These are phyloP conservation scores for Elanus axillaris DNA, from an alignment of 2,113 vertebrate species.

Conservation along the genomic window DNA sequence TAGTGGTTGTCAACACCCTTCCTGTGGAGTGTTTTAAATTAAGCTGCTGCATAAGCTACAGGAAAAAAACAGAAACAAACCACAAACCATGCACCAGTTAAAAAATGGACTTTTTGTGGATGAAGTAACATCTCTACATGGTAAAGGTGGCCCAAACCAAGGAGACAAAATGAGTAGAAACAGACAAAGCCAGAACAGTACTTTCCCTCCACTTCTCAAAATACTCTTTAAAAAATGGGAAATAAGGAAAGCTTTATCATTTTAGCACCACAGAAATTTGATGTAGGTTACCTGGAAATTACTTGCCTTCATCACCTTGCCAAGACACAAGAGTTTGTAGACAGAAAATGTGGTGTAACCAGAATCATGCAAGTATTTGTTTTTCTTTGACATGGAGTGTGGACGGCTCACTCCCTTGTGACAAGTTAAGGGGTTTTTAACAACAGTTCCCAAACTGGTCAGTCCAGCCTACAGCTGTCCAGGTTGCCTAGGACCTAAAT, in stretches of 20 bases:
- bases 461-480: not conserved
- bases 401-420: too few species aligned
- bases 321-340: not conserved
- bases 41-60: not conserved
- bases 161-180: not conserved
- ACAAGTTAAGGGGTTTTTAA: not conserved
- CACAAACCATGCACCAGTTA: not conserved
- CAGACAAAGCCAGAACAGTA: not conserved
- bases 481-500: not conserved
- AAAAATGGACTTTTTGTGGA: not conserved
- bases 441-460: not conserved
- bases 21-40: not conserved
- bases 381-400: not conserved
- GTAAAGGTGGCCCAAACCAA: not conserved
- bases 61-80: not conserved
- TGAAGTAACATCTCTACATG: not conserved
- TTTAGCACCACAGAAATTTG: not conserved
- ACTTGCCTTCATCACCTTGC: not conserved
- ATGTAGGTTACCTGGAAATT: not conserved
- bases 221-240: not conserved
- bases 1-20: not conserved
- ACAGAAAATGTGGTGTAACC: not conserved
- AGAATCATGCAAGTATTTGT: not conserved
- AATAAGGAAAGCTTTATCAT: not conserved
- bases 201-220: not conserved